Evolutionary conservation across 2,797 vertebrate genomes (phyloP).

Genomic region (Eulemur mongoz): DNA sequence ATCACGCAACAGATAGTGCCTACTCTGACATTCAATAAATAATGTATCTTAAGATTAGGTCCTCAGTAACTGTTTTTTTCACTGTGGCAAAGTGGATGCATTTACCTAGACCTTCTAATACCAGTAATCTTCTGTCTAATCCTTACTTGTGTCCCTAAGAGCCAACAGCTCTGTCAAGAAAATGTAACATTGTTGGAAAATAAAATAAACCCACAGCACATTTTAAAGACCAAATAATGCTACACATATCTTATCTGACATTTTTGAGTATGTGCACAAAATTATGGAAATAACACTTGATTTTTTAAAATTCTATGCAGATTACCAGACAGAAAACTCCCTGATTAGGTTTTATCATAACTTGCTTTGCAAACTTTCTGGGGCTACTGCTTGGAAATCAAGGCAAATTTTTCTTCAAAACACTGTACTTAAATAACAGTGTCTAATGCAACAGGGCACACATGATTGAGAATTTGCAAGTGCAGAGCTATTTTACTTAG

Average conservation of each 20-base stretch:
- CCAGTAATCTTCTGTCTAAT: background rate
- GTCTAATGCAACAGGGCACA: background rate
- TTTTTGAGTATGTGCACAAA: background rate
- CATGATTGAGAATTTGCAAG: background rate
- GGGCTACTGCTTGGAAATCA: background rate
- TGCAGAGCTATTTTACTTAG: background rate
- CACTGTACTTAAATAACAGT: background rate
- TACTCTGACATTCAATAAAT: background rate
- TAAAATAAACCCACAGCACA: background rate
- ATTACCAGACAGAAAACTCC: slow-evolving; percentile 1
- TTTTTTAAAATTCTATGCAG: background rate
- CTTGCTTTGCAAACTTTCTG: background rate
- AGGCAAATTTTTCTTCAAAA: background rate
- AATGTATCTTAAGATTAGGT: background rate
- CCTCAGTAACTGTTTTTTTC: background rate
- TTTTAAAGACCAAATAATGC: background rate
- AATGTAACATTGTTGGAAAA: background rate
- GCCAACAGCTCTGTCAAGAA: background rate
- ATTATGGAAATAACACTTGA: background rate
- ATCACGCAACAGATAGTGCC: background rate
- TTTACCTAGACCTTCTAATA: background rate
- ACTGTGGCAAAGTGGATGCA: background rate
- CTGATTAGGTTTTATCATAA: background rate
- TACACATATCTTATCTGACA: background rate
- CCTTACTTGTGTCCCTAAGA: background rate